Percentiles rank a stretch among this genome's conserved stretches.
These are phyloP conservation scores for Drosophila nr. perissopoda DNA, from an alignment of 2,888 invertebrate genomes.

Conservation along the genomic window DNA sequence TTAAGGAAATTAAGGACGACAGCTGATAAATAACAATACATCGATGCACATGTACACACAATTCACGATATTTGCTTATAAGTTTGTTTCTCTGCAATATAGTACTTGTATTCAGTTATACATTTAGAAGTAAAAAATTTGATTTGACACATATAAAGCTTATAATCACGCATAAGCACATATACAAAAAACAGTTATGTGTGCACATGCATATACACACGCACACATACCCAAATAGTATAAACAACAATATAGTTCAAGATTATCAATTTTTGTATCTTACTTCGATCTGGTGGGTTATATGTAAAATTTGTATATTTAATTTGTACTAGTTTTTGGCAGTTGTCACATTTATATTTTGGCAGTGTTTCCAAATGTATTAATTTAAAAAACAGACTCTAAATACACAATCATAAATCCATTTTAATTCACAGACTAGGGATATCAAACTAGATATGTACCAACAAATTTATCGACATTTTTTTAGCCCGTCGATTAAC, in stretches of 20 bases:
- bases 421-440: constrained; percentile 49
- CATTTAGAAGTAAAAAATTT: neutral
- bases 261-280: neutral
- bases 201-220: neutral
- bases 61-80: neutral
- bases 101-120: neutral
- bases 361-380: constrained; percentile 40
- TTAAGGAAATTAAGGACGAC: neutral
- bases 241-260: constrained; percentile 15
- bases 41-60: neutral
- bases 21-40: neutral
- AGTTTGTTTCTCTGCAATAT: neutral
- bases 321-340: constrained; percentile 38
- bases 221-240: constrained; percentile 4
- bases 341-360: constrained; percentile 37
- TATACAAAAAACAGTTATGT: constrained; percentile 4
- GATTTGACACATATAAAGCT: constrained; percentile 4
- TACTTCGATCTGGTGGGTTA: constrained; percentile 28
- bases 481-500: constrained; percentile 2
- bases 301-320: constrained; percentile 18
- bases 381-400: constrained; percentile 43
- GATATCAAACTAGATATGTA: constrained; percentile 34
- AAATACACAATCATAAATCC: constrained; percentile 40
- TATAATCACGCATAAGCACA: neutral
- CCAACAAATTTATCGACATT: constrained; percentile 35